phyloP scores from a whole-genome alignment of 2,113 vertebrate species.

The Laterallus jamaicensis region DNA sequence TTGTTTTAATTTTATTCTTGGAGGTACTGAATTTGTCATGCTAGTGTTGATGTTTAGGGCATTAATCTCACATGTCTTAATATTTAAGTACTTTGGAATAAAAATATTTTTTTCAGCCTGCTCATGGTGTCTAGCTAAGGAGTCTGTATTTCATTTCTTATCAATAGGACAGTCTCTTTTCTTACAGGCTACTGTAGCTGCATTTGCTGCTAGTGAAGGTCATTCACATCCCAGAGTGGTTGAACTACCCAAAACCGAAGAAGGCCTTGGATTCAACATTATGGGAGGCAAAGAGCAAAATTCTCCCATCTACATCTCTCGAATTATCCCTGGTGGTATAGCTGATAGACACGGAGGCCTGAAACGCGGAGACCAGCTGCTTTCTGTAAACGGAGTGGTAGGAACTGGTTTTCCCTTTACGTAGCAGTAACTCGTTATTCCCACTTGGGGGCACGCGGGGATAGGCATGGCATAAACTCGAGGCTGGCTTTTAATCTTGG shows the following conservation, averaged over 20 bases:
- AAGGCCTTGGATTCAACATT: constrained; percentile 98
- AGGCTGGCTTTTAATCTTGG: background rate
- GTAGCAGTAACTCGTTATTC: constrained; percentile 47
- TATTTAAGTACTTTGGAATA: background rate
- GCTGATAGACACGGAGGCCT: constrained; percentile 95
- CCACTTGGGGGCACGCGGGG: constrained; percentile 56
- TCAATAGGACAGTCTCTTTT: background rate
- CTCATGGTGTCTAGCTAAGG: background rate
- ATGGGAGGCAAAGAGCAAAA: constrained; percentile 99
- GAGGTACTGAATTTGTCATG: background rate
- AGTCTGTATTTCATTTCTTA: background rate
- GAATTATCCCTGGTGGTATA: constrained; percentile 96
- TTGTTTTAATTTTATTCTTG: background rate
- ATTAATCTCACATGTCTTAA: background rate
- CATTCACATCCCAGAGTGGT: constrained; percentile 97
- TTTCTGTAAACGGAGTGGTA: constrained; percentile 98
- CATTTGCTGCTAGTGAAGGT: constrained; percentile 97
- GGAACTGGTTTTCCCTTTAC: constrained; percentile 49
- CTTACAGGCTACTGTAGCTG: constrained; percentile 92
- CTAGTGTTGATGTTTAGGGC: background rate
- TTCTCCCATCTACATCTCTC: constrained; percentile 97
- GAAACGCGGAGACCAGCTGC: constrained; percentile 96
- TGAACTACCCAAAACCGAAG: constrained; percentile 96
- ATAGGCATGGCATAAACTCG: background rate
- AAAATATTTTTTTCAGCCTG: background rate